These are phyloP conservation scores for Stictocephala bisonia DNA, from an alignment of 2,888 invertebrate species.

Conservation along the genomic window DNA sequence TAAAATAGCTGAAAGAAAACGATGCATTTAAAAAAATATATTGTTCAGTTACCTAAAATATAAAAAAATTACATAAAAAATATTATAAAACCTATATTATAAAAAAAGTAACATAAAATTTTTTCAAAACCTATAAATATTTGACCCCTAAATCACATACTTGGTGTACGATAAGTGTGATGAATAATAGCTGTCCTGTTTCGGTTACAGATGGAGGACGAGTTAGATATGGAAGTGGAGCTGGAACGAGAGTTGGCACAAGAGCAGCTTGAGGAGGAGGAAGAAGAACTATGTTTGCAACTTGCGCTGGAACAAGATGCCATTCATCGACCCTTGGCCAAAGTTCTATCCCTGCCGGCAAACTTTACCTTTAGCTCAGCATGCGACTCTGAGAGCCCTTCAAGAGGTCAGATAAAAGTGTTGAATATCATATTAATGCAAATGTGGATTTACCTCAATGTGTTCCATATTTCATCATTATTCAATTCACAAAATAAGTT, in stretches of 20 bases:
- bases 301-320: constrained; percentile 74
- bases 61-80: no score
- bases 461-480: no score
- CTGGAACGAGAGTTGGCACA: constrained; percentile 70
- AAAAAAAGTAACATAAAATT: no score
- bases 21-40: no score
- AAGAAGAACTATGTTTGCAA: constrained; percentile 80
- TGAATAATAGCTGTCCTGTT: background rate
- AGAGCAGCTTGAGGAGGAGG: constrained; percentile 67
- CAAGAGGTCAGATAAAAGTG: constrained; percentile 46
- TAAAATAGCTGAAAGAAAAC: no score
- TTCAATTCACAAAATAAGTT: no score
- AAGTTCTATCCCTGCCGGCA: constrained; percentile 83
- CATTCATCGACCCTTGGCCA: constrained; percentile 69
- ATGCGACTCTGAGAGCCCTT: constrained; percentile 49
- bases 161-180: background rate
- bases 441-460: no score
- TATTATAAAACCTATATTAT: no score
- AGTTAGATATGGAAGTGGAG: constrained; percentile 86
- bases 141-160: constrained; percentile 2
- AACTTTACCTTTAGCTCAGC: constrained; percentile 77
- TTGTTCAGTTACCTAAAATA: no score
- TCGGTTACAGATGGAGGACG: constrained; percentile 90
- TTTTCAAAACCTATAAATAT: no score
- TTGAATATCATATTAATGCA: no score